Evolutionary conservation across 2,888 invertebrate genomes (phyloP).

Genomic region (Therioaphis trifolii): DNA sequence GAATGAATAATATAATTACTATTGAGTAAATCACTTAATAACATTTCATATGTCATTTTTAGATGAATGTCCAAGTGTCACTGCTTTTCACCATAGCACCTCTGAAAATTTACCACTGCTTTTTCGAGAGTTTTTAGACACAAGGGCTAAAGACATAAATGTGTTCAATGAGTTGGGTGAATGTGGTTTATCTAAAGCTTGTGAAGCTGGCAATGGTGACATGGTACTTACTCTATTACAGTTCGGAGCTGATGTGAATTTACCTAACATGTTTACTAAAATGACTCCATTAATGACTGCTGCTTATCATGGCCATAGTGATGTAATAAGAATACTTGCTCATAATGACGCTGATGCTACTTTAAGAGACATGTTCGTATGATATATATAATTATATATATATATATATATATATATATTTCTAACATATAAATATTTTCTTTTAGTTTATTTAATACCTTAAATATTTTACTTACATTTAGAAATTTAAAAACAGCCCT

Average conservation of each 20-base stretch:
- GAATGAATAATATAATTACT: too few species aligned
- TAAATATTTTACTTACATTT: not conserved
- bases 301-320: slow-evolving; percentile 35
- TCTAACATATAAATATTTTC: too few species aligned
- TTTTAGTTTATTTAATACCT: too few species aligned
- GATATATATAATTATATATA: too few species aligned
- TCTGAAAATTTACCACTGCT: slow-evolving; percentile 46
- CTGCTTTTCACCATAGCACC: slow-evolving; percentile 38
- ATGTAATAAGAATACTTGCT: slow-evolving; percentile 51
- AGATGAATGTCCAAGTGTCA: slow-evolving; percentile 20
- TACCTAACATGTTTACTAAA: slow-evolving; percentile 35
- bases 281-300: slow-evolving; percentile 49
- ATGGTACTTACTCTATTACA: slow-evolving; percentile 34
- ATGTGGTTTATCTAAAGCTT: slow-evolving; percentile 18
- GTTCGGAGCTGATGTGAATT: slow-evolving; percentile 33
- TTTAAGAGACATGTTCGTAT: slow-evolving; percentile 37
- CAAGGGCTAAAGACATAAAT: slow-evolving; percentile 34
- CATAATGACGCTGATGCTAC: slow-evolving; percentile 47
- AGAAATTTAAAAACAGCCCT: slow-evolving; percentile 56
- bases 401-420: too few species aligned
- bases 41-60: too few species aligned
- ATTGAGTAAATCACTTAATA: too few species aligned
- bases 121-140: slow-evolving; percentile 32
- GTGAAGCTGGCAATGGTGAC: slow-evolving; percentile 36
- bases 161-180: slow-evolving; percentile 40